These are phyloP conservation scores for Tiaroga cobitis DNA, from an alignment of 2,797 vertebrate species.

Conservation along the genomic window DNA sequence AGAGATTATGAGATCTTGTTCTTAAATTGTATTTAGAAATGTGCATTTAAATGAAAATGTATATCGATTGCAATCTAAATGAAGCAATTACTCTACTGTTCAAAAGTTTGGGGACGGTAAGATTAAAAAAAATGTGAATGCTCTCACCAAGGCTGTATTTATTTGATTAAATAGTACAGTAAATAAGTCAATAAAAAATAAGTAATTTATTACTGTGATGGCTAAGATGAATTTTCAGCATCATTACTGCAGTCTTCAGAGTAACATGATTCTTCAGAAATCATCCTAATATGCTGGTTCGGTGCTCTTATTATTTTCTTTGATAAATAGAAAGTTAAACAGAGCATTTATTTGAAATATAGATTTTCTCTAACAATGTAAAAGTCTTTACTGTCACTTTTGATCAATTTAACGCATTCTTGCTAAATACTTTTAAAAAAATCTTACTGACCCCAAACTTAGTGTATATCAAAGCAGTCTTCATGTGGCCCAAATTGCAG, in stretches of 20 bases:
- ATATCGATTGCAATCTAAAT: constrained; percentile 10
- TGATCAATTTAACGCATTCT: neutral
- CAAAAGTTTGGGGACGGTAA: neutral
- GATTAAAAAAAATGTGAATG: neutral
- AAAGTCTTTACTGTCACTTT: neutral
- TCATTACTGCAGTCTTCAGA: neutral
- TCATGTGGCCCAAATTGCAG: neutral
- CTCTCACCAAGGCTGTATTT: neutral
- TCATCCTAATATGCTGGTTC: neutral
- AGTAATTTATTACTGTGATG: neutral
- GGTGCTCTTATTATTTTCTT: neutral
- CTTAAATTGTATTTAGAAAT: constrained; percentile 6
- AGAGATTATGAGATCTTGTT: constrained; percentile 10
- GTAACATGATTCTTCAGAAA: neutral
- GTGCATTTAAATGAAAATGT: neutral
- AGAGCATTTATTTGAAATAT: neutral
- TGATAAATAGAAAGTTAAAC: neutral
- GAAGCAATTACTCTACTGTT: neutral
- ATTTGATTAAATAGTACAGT: neutral
- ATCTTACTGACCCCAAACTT: neutral
- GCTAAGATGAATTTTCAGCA: neutral
- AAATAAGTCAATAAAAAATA: neutral
- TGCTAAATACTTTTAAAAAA: neutral
- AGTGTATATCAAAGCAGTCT: neutral
- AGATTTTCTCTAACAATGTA: neutral